Conservation (phyloP, 2,888 invertebrate genomes). For the Cancer borealis region DNA sequence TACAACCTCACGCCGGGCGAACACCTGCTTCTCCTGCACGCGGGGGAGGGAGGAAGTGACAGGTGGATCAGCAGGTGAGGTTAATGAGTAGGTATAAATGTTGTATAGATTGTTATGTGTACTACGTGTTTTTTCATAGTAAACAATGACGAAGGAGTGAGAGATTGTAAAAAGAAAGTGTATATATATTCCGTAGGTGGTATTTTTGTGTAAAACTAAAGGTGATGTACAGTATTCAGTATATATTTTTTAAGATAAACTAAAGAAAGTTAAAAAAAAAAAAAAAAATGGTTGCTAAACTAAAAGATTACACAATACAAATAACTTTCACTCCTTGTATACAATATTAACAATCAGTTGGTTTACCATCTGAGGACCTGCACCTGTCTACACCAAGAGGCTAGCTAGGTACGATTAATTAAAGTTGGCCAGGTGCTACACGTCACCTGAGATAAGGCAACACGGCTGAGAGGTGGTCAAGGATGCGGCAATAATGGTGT, state of each 20-base stretch:
- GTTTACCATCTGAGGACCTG: neutral
- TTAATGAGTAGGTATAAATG: neutral
- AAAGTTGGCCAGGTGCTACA: neutral
- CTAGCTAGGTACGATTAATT: neutral
- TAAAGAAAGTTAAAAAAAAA: neutral
- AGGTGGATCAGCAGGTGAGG: neutral
- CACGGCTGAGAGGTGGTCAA: neutral
- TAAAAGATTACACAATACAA: neutral
- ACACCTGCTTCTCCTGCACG: constrained; percentile 14
- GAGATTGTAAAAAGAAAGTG: neutral
- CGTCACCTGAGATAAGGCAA: neutral
- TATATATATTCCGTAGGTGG: neutral
- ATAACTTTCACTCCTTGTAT: neutral
- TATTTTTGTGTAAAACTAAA: too few species aligned
- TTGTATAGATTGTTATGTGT: neutral
- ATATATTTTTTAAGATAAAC: neutral
- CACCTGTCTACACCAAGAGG: neutral
- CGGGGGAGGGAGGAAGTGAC: neutral
- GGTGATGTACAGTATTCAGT: too few species aligned
- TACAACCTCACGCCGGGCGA: constrained; percentile 67
- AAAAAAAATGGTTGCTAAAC: neutral
- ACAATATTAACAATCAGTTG: neutral
- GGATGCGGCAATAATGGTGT: neutral
- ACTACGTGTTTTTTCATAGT: too few species aligned
- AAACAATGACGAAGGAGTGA: neutral